Evolutionary conservation across 2,113 vertebrate species (phyloP).

Genomic region (Antidorcas marsupialis): DNA sequence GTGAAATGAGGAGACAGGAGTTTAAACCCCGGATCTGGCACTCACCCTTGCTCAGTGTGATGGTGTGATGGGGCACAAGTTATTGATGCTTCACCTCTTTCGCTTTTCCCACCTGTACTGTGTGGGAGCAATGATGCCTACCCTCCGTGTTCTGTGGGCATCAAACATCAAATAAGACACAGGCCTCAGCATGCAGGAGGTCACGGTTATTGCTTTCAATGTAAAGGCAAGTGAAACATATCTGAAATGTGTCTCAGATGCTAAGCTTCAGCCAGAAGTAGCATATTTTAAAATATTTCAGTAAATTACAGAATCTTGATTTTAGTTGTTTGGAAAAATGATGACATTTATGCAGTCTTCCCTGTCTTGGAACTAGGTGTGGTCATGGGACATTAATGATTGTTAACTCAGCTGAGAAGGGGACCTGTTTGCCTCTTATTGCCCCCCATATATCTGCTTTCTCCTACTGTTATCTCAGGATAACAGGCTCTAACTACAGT

Average conservation of each 20-base stretch:
- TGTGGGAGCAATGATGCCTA: neutral
- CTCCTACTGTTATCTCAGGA: neutral
- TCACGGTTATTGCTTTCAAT: neutral
- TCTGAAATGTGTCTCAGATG: neutral
- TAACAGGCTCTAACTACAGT: neutral
- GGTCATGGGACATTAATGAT: neutral
- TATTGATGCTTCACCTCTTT: neutral
- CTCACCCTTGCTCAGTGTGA: neutral
- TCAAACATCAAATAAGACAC: neutral
- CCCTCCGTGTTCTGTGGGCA: neutral
- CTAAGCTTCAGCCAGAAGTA: neutral
- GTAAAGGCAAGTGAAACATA: neutral
- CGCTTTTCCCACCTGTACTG: neutral
- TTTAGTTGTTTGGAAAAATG: neutral
- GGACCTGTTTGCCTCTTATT: no score
- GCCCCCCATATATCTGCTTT: neutral
- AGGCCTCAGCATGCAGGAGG: neutral
- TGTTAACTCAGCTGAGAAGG: neutral
- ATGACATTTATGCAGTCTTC: neutral
- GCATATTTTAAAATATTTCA: neutral
- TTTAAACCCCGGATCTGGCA: rapidly evolving
- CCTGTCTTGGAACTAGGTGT: neutral
- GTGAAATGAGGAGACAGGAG: neutral
- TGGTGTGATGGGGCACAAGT: neutral
- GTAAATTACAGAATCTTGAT: neutral